Evolutionary conservation across 2,797 vertebrate genomes (phyloP).

Genomic region (Oryzias dopingdopingensis): DNA sequence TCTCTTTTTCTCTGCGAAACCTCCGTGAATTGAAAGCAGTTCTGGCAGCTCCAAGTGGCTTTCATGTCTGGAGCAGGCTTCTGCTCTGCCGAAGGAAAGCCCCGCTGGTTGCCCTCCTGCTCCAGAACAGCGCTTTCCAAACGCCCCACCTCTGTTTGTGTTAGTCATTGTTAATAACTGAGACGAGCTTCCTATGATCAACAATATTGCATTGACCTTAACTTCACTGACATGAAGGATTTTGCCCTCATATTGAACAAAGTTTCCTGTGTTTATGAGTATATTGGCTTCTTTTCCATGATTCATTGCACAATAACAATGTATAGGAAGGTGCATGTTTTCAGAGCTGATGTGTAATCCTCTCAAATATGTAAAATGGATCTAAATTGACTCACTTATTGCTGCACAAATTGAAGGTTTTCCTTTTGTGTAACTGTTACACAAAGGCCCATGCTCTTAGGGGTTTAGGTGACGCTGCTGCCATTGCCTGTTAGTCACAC

Average conservation of each 20-base stretch:
- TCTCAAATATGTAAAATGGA: conserved; percentile 38
- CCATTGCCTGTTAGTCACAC: conserved; percentile 34
- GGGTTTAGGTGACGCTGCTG: conserved; percentile 44
- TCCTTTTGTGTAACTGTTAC: conserved; percentile 2
- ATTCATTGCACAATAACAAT: conserved; percentile 67
- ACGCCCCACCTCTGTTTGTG: conserved; percentile 71
- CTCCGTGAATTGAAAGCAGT: conserved; percentile 69
- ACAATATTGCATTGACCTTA: conserved; percentile 81
- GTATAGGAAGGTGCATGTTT: conserved; percentile 54
- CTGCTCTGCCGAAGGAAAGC: conserved; percentile 55
- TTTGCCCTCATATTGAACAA: conserved; percentile 69
- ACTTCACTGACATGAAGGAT: conserved; percentile 54
- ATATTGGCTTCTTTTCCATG: conserved; percentile 57
- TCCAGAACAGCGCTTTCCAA: conserved; percentile 39
- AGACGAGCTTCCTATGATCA: conserved; percentile 79
- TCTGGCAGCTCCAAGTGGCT: conserved; percentile 65
- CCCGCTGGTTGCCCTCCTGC: conserved; percentile 63
- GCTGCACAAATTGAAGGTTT: conserved; percentile 37
- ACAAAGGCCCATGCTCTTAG: conserved; percentile 34
- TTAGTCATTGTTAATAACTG: conserved; percentile 75
- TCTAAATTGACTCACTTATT: conserved; percentile 36
- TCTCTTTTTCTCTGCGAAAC: conserved; percentile 43
- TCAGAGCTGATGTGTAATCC: conserved; percentile 50
- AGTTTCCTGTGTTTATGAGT: conserved; percentile 75
- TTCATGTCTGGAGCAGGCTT: conserved; percentile 59